Evolutionary conservation across 2,888 invertebrate genomes (phyloP).

Genomic region (Nowickia ferox): DNA sequence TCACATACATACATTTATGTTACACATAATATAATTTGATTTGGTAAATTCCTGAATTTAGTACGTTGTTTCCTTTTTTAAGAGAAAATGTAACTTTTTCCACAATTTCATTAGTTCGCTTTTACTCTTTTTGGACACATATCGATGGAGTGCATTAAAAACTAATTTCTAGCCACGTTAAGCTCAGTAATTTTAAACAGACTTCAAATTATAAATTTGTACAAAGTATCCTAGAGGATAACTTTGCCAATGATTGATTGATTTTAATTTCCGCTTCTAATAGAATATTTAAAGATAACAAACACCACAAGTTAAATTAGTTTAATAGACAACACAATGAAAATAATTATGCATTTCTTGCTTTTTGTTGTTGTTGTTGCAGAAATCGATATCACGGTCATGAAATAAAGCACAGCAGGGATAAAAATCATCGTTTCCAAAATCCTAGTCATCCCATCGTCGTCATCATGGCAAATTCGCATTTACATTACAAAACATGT

Average conservation of each 20-base stretch:
- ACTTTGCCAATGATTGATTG: slow-evolving; percentile 80
- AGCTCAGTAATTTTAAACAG: slow-evolving; percentile 55
- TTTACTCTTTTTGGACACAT: neutral
- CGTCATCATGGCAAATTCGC: slow-evolving; percentile 26
- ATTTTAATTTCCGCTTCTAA: slow-evolving; percentile 82
- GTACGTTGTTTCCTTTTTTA: too few species aligned
- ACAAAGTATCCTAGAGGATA: neutral
- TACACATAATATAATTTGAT: too few species aligned
- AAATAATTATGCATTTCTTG: slow-evolving; percentile 27
- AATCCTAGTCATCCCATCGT: slow-evolving; percentile 41
- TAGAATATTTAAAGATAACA: slow-evolving; percentile 58
- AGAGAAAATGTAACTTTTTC: neutral
- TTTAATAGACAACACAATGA: slow-evolving; percentile 49
- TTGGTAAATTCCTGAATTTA: too few species aligned
- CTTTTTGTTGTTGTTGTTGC: neutral
- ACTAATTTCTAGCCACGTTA: slow-evolving; percentile 23
- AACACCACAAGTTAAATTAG: slow-evolving; percentile 62
- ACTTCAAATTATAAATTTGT: slow-evolving; percentile 42
- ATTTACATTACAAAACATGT: slow-evolving; percentile 58
- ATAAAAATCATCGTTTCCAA: slow-evolving; percentile 31
- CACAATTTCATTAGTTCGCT: neutral
- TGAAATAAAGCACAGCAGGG: slow-evolving; percentile 50
- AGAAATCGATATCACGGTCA: slow-evolving; percentile 43
- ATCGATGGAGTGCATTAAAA: neutral
- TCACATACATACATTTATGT: too few species aligned